Evolutionary conservation across 2,888 invertebrate species (phyloP), one percentile per base, ranked within the genome.

Genomic region (Eucera pruinosa): DNA sequence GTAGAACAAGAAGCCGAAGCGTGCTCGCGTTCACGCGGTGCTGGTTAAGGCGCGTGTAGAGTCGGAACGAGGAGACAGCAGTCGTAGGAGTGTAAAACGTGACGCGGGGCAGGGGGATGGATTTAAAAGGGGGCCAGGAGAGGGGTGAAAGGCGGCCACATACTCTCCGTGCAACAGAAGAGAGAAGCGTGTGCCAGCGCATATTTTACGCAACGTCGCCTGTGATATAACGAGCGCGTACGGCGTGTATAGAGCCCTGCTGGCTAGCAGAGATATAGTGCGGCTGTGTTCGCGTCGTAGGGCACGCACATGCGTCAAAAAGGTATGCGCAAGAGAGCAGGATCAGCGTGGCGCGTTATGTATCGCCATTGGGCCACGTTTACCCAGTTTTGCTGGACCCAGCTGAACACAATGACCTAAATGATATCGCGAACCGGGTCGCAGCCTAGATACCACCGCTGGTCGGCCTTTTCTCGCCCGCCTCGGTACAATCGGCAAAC

Each of bases 361-460:
- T 15, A 23, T 36, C 55, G 5, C 23, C 39, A 39, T 57, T n/a
- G 58, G 69, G 62, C 65, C 66, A 80, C 76, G 83, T 82, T 79
- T 76, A 80, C 78, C 75, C 82, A 80, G 85, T 83, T 86, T 78
- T 69, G 80, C 81, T 80, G 86, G 85, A 85, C 83, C 85, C 81
- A 76, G 82, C 71, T 70, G 80, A 82, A 81, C 83, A 78, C 82
- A 87, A 86, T 88, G 90, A 91, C 89, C 89, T 80, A 87, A 90
- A 89, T 90, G 89, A 88, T 87, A 86, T 55, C 68, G 83, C 80
- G 81, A 88, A 89, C 84, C 87, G 79, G 88, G 89, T 89, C 89
- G 82, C 79, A 88, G 85, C 89, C 88, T 85, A 89, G 89, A 89
- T 89, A 86, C 86, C 86, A 73, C 52, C 50, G 64, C 79, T 68